Conservation (phyloP, 2,113 vertebrate species). For the Thamnophis sirtalis region DNA sequence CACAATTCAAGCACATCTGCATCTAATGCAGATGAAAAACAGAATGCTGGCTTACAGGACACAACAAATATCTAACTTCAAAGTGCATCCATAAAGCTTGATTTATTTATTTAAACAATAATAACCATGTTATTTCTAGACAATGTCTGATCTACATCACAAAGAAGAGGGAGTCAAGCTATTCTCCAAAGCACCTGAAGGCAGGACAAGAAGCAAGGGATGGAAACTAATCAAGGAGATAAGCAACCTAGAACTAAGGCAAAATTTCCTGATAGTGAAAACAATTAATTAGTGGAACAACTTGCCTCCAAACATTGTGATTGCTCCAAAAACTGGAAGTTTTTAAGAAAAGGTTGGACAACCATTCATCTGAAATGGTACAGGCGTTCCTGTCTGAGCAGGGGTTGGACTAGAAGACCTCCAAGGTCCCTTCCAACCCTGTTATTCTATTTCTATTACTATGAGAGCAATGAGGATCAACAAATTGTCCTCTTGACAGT, state of each 20-base stretch:
- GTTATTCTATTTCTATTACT: background rate
- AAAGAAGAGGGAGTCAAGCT: too few relatives aligned
- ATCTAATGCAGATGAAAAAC: background rate
- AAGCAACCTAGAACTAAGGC: too few relatives aligned
- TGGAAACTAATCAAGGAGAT: too few relatives aligned
- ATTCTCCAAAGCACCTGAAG: too few relatives aligned
- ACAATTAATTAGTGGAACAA: too few relatives aligned
- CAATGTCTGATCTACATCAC: background rate
- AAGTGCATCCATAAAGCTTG: background rate
- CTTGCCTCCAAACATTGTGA: too few relatives aligned
- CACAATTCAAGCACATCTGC: background rate
- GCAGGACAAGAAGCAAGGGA: too few relatives aligned
- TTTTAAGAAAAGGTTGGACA: background rate
- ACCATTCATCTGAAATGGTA: background rate
- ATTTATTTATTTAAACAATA: background rate
- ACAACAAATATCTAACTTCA: background rate
- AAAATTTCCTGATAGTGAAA: too few relatives aligned
- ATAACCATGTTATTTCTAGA: background rate
- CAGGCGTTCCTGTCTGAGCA: background rate
- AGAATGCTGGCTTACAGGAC: background rate
- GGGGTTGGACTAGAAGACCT: background rate
- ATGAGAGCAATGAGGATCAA: background rate
- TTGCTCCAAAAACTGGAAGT: too few relatives aligned
- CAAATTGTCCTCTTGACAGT: background rate
- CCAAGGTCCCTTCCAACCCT: background rate